Evolutionary conservation across 2,113 vertebrate species (phyloP), one percentile per base, ranked within the genome.

Genomic region (Datnioides undecimradiatus): DNA sequence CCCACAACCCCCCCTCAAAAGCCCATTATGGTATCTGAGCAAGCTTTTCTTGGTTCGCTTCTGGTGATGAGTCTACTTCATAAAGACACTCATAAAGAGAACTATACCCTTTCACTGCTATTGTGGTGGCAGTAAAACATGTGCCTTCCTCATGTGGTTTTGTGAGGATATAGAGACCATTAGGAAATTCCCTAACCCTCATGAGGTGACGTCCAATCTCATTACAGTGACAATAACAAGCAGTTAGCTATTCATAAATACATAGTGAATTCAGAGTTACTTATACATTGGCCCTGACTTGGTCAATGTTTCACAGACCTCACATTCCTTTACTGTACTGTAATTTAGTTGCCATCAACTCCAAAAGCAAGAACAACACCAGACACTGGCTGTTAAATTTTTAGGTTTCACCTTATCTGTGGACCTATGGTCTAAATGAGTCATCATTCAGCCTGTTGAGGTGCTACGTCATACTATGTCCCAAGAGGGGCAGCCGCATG

Each of bases 81-180:
- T 88, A 90, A 90, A 89, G 58, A 45, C 62, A 63, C 64, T 82
- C 83, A 76, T 85, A 83, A 87, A 84, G 59, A 82, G 55, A 84
- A 77, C 72, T 89, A 59, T 89, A 89, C 75, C 79, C 84, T 92
- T 87, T 88, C 80, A 84, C 79, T 81, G 67, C 78, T 68, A 79
- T 85, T 89, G 80, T 86, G 85, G 87, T 80, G 45, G 76, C 68
- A 79, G 84, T 86, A 78, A 78, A 90, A 71, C 76, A 82, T 76
- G 55, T 85, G 54, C 36, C 51, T 58, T 78, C 82, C 69, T 90
- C 51, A 79, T 91, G 89, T 91, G 90, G 87, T 65, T 88, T 79
- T 64, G n/a, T 57, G 79, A 33, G 65, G 83, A 27, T 74, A 68
- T 54, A 54, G 41, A 85, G 49, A 64, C 76, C 85, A 82, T 75